Percentiles rank a stretch among this genome's conserved stretches.
These are phyloP conservation scores for Cotesia typhae DNA, from an alignment of 1,140 invertebrate genomes.

Conservation along the genomic window DNA sequence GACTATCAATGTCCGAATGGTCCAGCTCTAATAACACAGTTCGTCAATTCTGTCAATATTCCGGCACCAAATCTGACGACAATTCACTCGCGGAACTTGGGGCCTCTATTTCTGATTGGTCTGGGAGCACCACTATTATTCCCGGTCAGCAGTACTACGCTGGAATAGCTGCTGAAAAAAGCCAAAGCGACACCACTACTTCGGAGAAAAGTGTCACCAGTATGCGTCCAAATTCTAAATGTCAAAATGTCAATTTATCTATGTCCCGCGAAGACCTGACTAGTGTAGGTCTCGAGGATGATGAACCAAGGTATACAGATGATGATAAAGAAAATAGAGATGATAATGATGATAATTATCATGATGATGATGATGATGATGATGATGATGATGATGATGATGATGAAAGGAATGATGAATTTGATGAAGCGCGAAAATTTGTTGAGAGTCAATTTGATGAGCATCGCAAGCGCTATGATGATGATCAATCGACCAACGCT, in stretches of 20 bases:
- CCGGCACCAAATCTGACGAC: conserved; percentile 68
- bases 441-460: conserved; percentile 58
- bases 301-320: too few relatives aligned
- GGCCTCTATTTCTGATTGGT: conserved; percentile 70
- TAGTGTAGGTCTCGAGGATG: too few relatives aligned
- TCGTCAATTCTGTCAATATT: conserved; percentile 76
- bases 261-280: conserved; percentile 17
- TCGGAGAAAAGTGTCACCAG: conserved; percentile 61
- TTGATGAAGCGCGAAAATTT: conserved; percentile 56
- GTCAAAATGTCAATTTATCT: conserved; percentile 44
- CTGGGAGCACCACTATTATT: conserved; percentile 65
- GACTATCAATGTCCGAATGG: conserved; percentile 84
- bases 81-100: conserved; percentile 69
- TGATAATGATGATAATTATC: conserved; percentile 20
- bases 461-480: conserved; percentile 47
- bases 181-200: conserved; percentile 60
- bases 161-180: conserved; percentile 53
- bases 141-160: conserved; percentile 59
- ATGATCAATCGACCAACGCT: conserved; percentile 34
- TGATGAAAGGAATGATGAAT: conserved; percentile 45
- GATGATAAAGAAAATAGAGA: background rate
- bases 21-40: conserved; percentile 84
- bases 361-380: conserved; percentile 22
- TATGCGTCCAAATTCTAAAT: conserved; percentile 59
- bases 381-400: conserved; percentile 35